Evolutionary conservation across 30 jellyfish, hydroid and myxozoan genomes (phyloP).

Genomic region (Mastigias papua): DNA sequence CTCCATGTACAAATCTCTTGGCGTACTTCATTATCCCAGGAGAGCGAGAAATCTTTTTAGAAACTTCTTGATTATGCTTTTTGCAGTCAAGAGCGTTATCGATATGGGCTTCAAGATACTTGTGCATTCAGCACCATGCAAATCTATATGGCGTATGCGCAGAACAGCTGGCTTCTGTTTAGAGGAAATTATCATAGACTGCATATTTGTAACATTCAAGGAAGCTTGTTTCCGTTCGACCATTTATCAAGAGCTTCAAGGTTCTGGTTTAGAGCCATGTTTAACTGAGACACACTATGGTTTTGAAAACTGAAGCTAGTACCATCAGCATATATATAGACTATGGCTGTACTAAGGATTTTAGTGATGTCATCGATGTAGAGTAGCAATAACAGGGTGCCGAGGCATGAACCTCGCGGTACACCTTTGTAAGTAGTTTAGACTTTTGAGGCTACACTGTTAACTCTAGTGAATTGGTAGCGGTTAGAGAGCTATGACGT

Average conservation of each 20-base stretch:
- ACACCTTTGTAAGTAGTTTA: constrained; percentile 34
- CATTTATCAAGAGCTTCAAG: not conserved
- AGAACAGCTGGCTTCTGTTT: not conserved
- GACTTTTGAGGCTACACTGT: constrained; percentile 32
- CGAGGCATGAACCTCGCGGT: constrained; percentile 55
- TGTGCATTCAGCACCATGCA: not conserved
- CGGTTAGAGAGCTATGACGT: constrained; percentile 43
- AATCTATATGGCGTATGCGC: not conserved
- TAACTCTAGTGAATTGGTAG: constrained; percentile 42
- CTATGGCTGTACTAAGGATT: not conserved
- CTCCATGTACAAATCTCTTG: not conserved
- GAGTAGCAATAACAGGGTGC: not conserved
- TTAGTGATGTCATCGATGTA: not conserved
- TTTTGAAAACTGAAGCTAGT: not conserved
- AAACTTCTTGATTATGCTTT: not conserved
- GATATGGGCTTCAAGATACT: not conserved
- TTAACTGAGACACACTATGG: no score
- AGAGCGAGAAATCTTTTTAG: not conserved
- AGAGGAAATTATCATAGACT: not conserved
- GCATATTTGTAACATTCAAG: not conserved
- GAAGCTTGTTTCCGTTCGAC: not conserved
- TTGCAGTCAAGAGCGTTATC: not conserved
- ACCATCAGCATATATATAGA: not conserved
- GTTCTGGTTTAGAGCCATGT: not conserved
- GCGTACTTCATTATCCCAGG: not conserved